Conservation (phyloP, 2,888 invertebrate species). For the Epinotia bilunana region DNA sequence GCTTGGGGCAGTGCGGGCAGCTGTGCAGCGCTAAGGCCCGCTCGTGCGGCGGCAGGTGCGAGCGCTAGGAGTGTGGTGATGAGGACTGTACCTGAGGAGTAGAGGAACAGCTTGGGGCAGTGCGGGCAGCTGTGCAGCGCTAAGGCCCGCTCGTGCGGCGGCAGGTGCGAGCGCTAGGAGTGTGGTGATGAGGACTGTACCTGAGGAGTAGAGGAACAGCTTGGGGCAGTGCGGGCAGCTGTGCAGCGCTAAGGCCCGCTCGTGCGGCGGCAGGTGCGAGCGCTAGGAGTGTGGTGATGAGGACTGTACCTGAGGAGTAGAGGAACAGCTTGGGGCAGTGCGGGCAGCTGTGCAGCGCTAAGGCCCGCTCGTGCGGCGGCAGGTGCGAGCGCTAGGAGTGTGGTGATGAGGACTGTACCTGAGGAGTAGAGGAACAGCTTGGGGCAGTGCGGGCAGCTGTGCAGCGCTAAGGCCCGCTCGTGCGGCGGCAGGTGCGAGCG, state of each 20-base stretch:
- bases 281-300: constrained; percentile 58
- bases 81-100: constrained; percentile 25
- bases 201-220: constrained; percentile 35
- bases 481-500: constrained; percentile 79
- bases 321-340: constrained; percentile 38
- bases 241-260: constrained; percentile 84
- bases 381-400: constrained; percentile 74
- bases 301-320: constrained; percentile 25
- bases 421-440: constrained; percentile 38
- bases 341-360: constrained; percentile 87
- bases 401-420: neutral
- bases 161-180: constrained; percentile 76
- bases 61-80: constrained; percentile 60
- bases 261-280: constrained; percentile 76
- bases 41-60: constrained; percentile 76
- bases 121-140: constrained; percentile 86
- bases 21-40: constrained; percentile 85
- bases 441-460: constrained; percentile 82
- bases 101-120: constrained; percentile 37
- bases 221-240: constrained; percentile 78
- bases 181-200: neutral
- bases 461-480: constrained; percentile 82
- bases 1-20: constrained; percentile 73
- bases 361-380: constrained; percentile 74
- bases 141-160: constrained; percentile 75